Percentiles rank a stretch among this genome's conserved stretches.
phyloP scores from a whole-genome alignment of 2,113 vertebrate genomes.

The Meriones unguiculatus region DNA sequence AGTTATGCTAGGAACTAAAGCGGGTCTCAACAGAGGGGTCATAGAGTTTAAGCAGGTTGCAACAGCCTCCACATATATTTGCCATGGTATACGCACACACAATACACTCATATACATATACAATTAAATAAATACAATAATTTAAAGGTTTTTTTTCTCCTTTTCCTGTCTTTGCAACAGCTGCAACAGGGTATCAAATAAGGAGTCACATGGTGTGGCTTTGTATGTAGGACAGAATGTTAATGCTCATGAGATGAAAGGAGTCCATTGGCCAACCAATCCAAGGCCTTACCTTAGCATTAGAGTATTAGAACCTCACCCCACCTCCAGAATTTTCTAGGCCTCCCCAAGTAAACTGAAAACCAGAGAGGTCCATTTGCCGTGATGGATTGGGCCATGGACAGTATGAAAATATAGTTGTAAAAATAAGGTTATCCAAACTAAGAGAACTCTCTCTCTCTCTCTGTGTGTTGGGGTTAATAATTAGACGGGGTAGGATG shows the following conservation, averaged over 20 bases:
- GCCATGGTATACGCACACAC: background rate
- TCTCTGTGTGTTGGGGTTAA: fast-evolving
- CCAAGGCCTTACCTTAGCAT: background rate
- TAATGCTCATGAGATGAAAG: background rate
- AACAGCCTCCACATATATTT: too few species aligned
- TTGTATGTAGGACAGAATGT: background rate
- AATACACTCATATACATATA: background rate
- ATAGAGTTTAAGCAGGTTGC: too few species aligned
- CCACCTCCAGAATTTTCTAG: background rate
- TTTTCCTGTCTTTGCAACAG: background rate
- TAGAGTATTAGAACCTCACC: too few species aligned
- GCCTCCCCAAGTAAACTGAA: background rate
- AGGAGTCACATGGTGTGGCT: background rate
- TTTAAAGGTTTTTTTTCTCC: background rate
- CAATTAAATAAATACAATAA: background rate
- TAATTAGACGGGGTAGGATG: background rate
- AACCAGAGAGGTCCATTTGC: background rate
- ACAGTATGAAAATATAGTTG: constrained; percentile 61
- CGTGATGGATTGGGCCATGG: background rate
- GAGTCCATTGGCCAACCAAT: background rate
- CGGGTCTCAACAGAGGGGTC: too few species aligned
- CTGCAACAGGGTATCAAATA: background rate
- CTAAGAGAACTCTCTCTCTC: background rate
- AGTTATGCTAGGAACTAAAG: too few species aligned
- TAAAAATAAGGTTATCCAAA: background rate